Base-by-base conservation (phyloP, 2,113 vertebrate species). In the Anguilla japonica region DNA sequence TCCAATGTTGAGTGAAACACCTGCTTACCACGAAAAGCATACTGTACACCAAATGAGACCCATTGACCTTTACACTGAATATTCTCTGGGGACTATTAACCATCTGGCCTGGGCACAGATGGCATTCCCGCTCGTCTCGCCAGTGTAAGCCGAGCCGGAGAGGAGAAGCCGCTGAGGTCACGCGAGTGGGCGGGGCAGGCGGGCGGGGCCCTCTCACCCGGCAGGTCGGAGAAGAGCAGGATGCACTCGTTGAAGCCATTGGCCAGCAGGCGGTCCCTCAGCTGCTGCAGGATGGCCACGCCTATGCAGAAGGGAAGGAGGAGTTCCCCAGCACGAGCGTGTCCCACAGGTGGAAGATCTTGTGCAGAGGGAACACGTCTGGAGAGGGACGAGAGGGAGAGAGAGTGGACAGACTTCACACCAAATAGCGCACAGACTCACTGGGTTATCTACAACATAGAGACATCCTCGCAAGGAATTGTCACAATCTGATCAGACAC, bases 191-290 rank as follows among this genome's bases (percentile, higher is more conserved):
- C 29, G 41, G 22, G 15, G 60, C 0, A 34, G 34, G 56, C 5
- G 41, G 20, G n/a, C 0, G 67, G 26, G 56, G 46, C 60, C 50
- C 67, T 82, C 91, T 92, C 90, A 99, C 98, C 98, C 95, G 98
- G 98, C 91, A 99, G 96, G 90, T 99, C 98, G 67, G 98, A 99
- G 92, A 99, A 99, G 85, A 99, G 97, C 9, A 99, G 97, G 93
- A 99, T 99, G 92, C 98, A 99, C 91, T 99, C 98, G 79, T 99
- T 99, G 94, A 99, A 99, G 89, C 98, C 98, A 79, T 99, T 99
- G 67, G 97, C 97, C 93, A 99, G 91, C 88, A 99, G 97, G 4
- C 98, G 96, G 91, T 98, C 98, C 40, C 98, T 95, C 34, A 99
- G 96, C 85, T 99, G 98, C 85, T 99, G 98, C 86, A 99, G 92